phyloP scores from a whole-genome alignment of 1,140 invertebrate genomes.

The Trichonephila clavipes region DNA sequence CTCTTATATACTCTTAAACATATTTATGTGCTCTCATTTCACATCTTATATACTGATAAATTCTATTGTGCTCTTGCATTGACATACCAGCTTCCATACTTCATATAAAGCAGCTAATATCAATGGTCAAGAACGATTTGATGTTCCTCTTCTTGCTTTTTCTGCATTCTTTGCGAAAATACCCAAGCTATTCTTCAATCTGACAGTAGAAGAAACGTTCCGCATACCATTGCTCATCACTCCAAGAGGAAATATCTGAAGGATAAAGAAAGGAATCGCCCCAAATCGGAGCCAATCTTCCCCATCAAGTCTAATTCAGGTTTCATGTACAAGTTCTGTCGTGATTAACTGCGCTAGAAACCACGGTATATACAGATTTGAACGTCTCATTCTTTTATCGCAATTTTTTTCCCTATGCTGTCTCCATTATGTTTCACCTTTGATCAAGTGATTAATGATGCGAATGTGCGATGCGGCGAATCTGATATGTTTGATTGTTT shows the following conservation, averaged over 20 bases:
- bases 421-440: slow-evolving; percentile 66
- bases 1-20: too few species aligned
- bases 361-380: slow-evolving; percentile 9
- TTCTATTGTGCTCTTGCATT: too few species aligned
- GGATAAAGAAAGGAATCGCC: not conserved
- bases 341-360: slow-evolving; percentile 46
- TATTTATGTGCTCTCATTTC: too few species aligned
- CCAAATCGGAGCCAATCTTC: slow-evolving; percentile 16
- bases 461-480: slow-evolving; percentile 20
- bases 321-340: not conserved
- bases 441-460: slow-evolving; percentile 60
- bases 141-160: not conserved
- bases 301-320: slow-evolving; percentile 55
- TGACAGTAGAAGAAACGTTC: not conserved
- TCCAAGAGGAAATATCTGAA: not conserved
- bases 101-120: not conserved
- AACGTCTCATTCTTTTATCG: not conserved
- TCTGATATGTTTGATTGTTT: slow-evolving; percentile 38
- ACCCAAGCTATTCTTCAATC: slow-evolving; percentile 7
- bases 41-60: too few species aligned
- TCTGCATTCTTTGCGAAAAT: not conserved
- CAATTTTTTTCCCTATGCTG: not conserved
- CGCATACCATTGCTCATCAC: slow-evolving; percentile 2
- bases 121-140: not conserved
- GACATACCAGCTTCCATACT: slow-evolving; percentile 6